Evolutionary conservation across 2,113 vertebrate species (phyloP), one percentile per base, ranked within the genome.

Genomic region (Cyprinus carpio): DNA sequence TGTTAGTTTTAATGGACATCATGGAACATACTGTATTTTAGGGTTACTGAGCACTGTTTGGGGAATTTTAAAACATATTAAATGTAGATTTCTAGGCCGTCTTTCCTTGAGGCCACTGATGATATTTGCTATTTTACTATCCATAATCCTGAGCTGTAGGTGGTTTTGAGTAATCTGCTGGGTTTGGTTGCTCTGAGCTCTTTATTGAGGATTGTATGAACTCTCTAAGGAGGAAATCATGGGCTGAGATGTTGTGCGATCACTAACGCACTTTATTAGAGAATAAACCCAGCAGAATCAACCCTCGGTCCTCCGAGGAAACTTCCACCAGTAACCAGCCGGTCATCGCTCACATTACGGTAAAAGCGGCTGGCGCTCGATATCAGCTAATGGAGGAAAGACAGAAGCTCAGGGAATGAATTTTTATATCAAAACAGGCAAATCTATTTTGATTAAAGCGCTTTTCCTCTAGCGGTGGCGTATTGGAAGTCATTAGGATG

Each of bases 401-500:
- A 90, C 87, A 85, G 89, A 88, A 87, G 78, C 81, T 4, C 58
- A 74, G 74, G 84, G 31, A 85, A 80, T 56, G 10, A 74, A 82
- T 87, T 87, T 79, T 64, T 72, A 88, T 88, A 87, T 87, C 69
- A 82, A 87, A 86, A 84, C 65, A 72, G 69, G 75, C 54, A 64
- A 82, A 91, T 91, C 88, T 72, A 86, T 90, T 92, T 92, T 90
- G 91, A 92, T 93, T 91, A 91, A 91, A 88, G 80, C 67, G 16
- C 83, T 72, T 79, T 89, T 88, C 87, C 88, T 49, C n/a, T 89
- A 8, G 87, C 82, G 87, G 76, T 69, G 29, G 43, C 80, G 49
- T 79, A 87, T 89, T 87, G 72, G 92, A 93, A 91, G 91, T 90
- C 87, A 91, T 92, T 91, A 87, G 89, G 88, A 88, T 90, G 86